Conservation (phyloP, 2,888 invertebrate species). For the Yponomeuta plumbellus region DNA sequence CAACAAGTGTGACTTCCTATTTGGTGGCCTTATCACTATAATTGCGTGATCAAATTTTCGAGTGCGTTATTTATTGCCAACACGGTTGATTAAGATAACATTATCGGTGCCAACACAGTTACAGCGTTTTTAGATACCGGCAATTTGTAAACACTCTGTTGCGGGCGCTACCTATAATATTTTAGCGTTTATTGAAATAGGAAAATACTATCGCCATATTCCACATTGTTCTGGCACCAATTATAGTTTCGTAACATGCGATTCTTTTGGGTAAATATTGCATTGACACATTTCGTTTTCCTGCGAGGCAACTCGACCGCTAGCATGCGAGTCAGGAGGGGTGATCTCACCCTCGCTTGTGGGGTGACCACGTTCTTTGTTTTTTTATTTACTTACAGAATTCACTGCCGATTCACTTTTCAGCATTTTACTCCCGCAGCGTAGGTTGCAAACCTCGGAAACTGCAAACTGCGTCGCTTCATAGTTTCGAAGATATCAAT, state of each 20-base stretch:
- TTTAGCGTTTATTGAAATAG: too few relatives aligned
- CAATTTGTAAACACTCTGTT: background rate
- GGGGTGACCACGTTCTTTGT: slow-evolving; percentile 4
- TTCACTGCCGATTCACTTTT: background rate
- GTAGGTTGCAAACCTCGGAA: background rate
- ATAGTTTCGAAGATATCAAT: background rate
- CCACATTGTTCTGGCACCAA: too few relatives aligned
- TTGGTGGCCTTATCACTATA: background rate
- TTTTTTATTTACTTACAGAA: background rate
- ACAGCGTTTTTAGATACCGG: background rate
- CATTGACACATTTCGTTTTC: background rate
- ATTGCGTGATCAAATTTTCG: background rate
- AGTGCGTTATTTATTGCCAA: slow-evolving; percentile 6
- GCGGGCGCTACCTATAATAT: background rate
- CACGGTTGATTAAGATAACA: background rate
- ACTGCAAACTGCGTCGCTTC: background rate
- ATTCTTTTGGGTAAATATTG: background rate
- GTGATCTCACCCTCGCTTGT: slow-evolving; percentile 9
- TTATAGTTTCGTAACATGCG: background rate
- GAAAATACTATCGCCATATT: too few relatives aligned
- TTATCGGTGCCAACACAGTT: background rate
- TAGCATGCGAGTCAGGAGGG: background rate
- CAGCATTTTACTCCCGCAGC: background rate
- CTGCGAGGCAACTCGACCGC: background rate
- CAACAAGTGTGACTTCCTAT: slow-evolving; percentile 8